phyloP scores from a whole-genome alignment of 2,113 vertebrate species.

The Limnothrissa miodon region DNA sequence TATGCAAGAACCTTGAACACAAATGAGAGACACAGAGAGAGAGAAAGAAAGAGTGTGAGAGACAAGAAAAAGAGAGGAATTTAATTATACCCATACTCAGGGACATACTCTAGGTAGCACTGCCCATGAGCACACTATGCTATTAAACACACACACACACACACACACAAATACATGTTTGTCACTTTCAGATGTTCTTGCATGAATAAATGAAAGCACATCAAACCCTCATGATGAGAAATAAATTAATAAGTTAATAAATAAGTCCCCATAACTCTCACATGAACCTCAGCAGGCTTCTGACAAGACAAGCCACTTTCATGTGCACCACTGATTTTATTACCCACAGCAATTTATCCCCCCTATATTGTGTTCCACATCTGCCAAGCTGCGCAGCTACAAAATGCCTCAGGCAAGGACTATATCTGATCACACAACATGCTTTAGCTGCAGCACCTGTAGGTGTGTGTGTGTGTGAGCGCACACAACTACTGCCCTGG shows the following conservation, averaged over 20 bases:
- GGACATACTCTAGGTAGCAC: too few relatives aligned
- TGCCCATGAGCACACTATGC: too few relatives aligned
- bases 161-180: too few relatives aligned
- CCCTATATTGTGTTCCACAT: conserved; percentile 24
- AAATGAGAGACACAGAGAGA: background rate
- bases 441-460: background rate
- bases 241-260: conserved; percentile 15
- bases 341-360: conserved; percentile 34
- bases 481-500: conserved; percentile 8
- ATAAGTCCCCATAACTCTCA: background rate
- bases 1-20: background rate
- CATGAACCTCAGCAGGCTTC: background rate
- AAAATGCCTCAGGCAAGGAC: background rate
- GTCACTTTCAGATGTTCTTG: background rate
- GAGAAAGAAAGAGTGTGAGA: background rate
- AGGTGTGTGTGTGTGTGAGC: background rate
- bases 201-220: conserved; percentile 4
- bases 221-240: background rate
- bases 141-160: too few relatives aligned
- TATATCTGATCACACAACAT: background rate
- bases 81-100: too few relatives aligned
- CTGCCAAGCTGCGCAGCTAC: background rate
- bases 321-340: conserved; percentile 30
- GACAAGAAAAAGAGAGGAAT: background rate
- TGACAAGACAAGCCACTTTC: conserved; percentile 12